Percentiles rank a stretch among this genome's conserved stretches.
Conservation (phyloP, 1,140 invertebrate species). For the Drosophila saltans region DNA sequence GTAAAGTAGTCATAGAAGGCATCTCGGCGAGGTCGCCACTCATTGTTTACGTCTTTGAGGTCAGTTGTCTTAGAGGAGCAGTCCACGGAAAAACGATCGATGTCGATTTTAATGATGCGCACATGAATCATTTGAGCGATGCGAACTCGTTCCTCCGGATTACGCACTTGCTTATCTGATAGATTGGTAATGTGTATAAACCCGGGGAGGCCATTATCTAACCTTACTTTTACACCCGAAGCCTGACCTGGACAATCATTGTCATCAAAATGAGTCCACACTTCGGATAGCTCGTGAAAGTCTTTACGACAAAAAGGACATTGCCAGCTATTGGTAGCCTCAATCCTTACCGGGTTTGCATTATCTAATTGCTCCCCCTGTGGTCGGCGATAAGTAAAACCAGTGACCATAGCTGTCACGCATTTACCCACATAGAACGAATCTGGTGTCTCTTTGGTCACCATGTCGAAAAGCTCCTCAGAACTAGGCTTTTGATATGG, state of each 20-base stretch:
- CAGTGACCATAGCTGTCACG: conserved; percentile 89
- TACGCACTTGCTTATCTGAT: conserved; percentile 96
- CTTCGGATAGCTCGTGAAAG: conserved; percentile 96
- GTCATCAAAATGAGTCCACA: conserved; percentile 99
- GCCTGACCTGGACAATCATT: conserved; percentile 97
- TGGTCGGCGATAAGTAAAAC: conserved; percentile 94
- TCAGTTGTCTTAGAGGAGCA: conserved; percentile 97
- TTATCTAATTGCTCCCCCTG: conserved; percentile 96
- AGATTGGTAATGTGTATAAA: conserved; percentile 98
- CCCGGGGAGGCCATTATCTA: conserved; percentile 97
- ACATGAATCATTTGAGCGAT: conserved; percentile 95
- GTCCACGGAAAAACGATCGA: conserved; percentile 96
- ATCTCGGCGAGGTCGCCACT: conserved; percentile 95
- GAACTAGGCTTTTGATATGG: conserved; percentile 91
- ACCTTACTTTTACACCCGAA: conserved; percentile 92
- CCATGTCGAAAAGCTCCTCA: conserved; percentile 96
- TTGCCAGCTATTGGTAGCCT: conserved; percentile 93
- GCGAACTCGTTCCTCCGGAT: conserved; percentile 95
- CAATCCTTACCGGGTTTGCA: conserved; percentile 97
- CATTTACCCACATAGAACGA: conserved; percentile 97
- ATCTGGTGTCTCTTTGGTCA: conserved; percentile 98
- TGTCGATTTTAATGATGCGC: conserved; percentile 97
- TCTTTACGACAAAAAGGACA: conserved; percentile 98
- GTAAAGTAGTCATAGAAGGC: conserved; percentile 95
- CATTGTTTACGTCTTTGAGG: conserved; percentile 94